Evolutionary conservation across 1,140 invertebrate genomes (phyloP).

Genomic region (Manduca sexta): DNA sequence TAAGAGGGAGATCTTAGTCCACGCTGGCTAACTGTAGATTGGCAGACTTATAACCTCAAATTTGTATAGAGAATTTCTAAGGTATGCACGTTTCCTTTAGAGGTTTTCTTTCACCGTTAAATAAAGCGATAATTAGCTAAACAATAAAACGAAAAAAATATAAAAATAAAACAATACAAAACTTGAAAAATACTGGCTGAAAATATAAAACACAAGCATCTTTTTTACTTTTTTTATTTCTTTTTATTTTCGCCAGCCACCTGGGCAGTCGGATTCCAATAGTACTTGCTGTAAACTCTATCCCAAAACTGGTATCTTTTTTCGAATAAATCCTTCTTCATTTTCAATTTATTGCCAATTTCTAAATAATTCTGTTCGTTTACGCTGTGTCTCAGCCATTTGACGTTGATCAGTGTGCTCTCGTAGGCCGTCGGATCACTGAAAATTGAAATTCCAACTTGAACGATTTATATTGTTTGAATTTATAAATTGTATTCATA

Average conservation of each 20-base stretch:
- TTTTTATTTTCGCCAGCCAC: not conserved
- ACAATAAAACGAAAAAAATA: no score
- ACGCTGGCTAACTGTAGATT: no score
- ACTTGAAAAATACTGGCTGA: not conserved
- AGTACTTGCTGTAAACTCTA: conserved; percentile 48
- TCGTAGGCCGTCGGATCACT: conserved; percentile 58
- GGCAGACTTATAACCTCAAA: no score
- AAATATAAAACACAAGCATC: no score
- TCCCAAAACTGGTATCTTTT: conserved; percentile 50
- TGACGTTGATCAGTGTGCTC: conserved; percentile 36
- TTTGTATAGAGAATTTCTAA: not conserved
- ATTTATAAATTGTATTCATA: conserved; percentile 1
- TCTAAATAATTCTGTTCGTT: conserved; percentile 40
- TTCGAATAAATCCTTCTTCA: conserved; percentile 38
- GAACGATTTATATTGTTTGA: not conserved
- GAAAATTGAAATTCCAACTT: conserved; percentile 18
- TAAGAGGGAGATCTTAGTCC: no score
- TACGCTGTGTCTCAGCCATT: conserved; percentile 47
- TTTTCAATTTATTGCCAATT: conserved; percentile 33
- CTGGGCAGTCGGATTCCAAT: conserved; percentile 39
- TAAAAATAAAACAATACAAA: no score
- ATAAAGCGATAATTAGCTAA: no score
- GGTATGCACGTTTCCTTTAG: no score
- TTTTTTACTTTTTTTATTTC: conserved; percentile 1
- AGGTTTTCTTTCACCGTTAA: no score